A percentile compares a stretch with the other conserved stretches of the same genome.
phyloP scores from a whole-genome alignment of 2,113 vertebrate genomes.

The Phrynocephalus versicolor region DNA sequence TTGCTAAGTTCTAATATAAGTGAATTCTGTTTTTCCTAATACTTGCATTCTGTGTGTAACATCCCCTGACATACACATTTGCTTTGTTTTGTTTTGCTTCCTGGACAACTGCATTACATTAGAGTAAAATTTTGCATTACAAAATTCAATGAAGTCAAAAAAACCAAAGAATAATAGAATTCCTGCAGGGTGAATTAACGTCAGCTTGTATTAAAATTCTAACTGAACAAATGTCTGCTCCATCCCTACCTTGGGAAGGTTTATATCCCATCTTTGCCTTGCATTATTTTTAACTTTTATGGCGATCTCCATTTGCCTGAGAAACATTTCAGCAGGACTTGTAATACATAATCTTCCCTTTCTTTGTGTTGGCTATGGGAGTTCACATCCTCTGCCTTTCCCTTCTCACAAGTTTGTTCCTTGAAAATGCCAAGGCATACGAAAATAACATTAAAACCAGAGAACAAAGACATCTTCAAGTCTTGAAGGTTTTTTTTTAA shows the following conservation, averaged over 20 bases:
- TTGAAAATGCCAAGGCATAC: constrained; percentile 61
- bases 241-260: not conserved
- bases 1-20: not conserved
- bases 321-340: constrained; percentile 16
- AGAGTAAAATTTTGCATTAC: not conserved
- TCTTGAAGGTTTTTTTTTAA: constrained; percentile 20
- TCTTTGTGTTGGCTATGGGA: constrained; percentile 48
- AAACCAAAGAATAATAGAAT: not conserved
- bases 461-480: constrained; percentile 67
- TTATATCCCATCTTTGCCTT: not conserved
- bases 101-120: not conserved
- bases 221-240: not conserved
- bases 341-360: constrained; percentile 39
- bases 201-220: not conserved
- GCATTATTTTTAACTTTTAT: not conserved
- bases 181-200: not conserved
- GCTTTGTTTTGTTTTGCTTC: not conserved
- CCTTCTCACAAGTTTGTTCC: constrained; percentile 45
- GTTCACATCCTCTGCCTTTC: constrained; percentile 69
- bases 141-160: not conserved
- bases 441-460: constrained; percentile 52
- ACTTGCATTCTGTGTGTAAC: not conserved
- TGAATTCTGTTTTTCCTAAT: not conserved
- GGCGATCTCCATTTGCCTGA: constrained; percentile 26
- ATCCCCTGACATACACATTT: not conserved